Percentiles rank a stretch among this genome's conserved stretches.
phyloP scores from a whole-genome alignment of 2,888 invertebrate genomes.

The Lydus trimaculatus region DNA sequence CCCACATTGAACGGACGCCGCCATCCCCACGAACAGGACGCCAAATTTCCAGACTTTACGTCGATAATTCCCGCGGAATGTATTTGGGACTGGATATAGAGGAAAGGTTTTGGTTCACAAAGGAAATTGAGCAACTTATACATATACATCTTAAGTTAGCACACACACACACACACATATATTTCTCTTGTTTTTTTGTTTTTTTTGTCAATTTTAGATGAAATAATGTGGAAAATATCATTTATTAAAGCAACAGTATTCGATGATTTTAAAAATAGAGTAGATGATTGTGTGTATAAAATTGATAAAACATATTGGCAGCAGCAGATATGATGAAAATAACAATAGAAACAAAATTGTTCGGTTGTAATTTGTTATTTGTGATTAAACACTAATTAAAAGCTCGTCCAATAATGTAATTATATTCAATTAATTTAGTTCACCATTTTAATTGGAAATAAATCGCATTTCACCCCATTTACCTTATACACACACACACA shows the following conservation, averaged over 20 bases:
- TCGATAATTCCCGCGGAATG: constrained; percentile 6
- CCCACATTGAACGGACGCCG: constrained; percentile 25
- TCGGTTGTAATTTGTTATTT: background rate
- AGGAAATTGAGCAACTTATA: background rate
- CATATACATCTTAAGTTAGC: background rate
- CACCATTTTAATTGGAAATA: background rate
- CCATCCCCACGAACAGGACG: constrained; percentile 4
- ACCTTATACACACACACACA: too few relatives aligned
- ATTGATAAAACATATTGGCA: too few relatives aligned
- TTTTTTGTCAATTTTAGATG: too few relatives aligned
- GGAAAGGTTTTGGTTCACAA: background rate
- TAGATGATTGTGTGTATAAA: too few relatives aligned
- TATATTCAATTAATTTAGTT: background rate
- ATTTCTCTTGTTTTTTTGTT: too few relatives aligned
- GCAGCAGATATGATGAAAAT: too few relatives aligned
- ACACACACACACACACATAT: too few relatives aligned
- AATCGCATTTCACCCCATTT: constrained; percentile 10
- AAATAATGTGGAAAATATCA: too few relatives aligned
- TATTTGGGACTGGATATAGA: background rate
- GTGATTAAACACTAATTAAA: background rate
- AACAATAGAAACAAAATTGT: too few relatives aligned
- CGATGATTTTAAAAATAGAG: too few relatives aligned
- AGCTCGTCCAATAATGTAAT: background rate
- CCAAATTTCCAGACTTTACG: constrained; percentile 5
- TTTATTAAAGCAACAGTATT: too few relatives aligned